These are phyloP conservation scores for Coptodon rendalli DNA, from an alignment of 2,113 vertebrate genomes.

Conservation along the genomic window DNA sequence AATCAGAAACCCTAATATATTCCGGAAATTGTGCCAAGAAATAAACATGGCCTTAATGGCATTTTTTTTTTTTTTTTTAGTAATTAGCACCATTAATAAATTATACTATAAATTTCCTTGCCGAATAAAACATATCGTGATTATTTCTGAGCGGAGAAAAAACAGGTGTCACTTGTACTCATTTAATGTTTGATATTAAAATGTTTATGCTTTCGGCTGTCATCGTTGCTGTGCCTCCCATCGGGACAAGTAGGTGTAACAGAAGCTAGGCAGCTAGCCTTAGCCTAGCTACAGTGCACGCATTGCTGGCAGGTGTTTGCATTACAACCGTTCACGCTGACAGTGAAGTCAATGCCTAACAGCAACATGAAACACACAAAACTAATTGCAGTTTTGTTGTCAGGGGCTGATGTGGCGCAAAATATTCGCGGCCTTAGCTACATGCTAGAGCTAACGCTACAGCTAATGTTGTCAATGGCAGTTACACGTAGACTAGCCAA, in stretches of 20 bases:
- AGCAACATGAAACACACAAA: neutral
- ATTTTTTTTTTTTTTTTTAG: neutral
- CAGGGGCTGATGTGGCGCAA: rapidly evolving
- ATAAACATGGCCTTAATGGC: neutral
- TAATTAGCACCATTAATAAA: neutral
- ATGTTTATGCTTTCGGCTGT: neutral
- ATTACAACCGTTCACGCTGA: neutral
- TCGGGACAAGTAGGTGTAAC: neutral
- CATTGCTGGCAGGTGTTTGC: neutral
- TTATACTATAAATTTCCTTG: neutral
- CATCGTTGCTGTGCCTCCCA: neutral
- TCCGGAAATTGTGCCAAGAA: neutral
- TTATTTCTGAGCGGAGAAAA: neutral
- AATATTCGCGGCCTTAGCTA: neutral
- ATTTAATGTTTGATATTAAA: neutral
- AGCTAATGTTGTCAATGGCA: conserved; percentile 19
- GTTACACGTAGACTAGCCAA: conserved; percentile 49
- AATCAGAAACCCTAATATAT: neutral
- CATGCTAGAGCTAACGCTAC: conserved; percentile 9
- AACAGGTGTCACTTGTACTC: neutral
- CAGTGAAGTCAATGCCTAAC: neutral
- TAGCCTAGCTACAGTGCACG: neutral
- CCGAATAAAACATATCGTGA: neutral
- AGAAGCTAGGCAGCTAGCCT: conserved; percentile 3
- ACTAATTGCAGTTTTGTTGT: neutral